These are phyloP conservation scores for Channa argus DNA, from an alignment of 2,113 vertebrate species.

Conservation along the genomic window DNA sequence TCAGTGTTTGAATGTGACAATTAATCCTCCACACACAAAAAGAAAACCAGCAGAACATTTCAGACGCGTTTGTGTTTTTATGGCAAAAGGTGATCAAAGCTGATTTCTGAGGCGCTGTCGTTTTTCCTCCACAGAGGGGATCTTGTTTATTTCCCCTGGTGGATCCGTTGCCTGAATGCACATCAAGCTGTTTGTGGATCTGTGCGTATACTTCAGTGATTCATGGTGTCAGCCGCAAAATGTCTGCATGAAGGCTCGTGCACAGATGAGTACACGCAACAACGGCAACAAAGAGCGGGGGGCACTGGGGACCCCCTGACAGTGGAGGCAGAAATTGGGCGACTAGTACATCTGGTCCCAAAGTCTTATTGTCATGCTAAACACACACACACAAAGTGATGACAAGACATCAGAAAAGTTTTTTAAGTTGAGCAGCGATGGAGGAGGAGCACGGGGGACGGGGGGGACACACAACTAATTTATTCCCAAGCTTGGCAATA, in stretches of 20 bases:
- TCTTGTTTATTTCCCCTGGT: conserved; percentile 47
- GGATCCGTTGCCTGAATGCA: background rate
- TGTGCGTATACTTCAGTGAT: conserved; percentile 43
- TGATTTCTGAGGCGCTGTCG: conserved; percentile 18
- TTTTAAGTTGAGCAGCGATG: conserved; percentile 14
- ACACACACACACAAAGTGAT: conserved; percentile 10
- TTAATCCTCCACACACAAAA: conserved; percentile 14
- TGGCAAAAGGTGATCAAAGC: conserved; percentile 48
- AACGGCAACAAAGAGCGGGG: conserved; percentile 19
- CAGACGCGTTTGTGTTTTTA: background rate
- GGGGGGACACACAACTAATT: background rate
- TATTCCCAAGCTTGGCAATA: background rate
- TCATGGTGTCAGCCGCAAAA: conserved; percentile 57
- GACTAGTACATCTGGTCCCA: conserved; percentile 17
- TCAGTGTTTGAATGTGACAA: conserved; percentile 15
- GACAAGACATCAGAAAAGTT: conserved; percentile 27
- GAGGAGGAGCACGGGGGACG: background rate
- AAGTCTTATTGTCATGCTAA: conserved; percentile 24
- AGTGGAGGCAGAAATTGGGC: conserved; percentile 17
- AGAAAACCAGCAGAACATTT: background rate
- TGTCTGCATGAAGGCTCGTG: conserved; percentile 22
- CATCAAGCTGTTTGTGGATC: conserved; percentile 29
- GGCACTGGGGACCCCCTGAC: conserved; percentile 32
- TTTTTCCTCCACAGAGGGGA: conserved; percentile 1
- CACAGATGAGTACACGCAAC: conserved; percentile 39